phyloP scores from a whole-genome alignment of 1,140 invertebrate genomes.

The Euwallacea fornicatus region DNA sequence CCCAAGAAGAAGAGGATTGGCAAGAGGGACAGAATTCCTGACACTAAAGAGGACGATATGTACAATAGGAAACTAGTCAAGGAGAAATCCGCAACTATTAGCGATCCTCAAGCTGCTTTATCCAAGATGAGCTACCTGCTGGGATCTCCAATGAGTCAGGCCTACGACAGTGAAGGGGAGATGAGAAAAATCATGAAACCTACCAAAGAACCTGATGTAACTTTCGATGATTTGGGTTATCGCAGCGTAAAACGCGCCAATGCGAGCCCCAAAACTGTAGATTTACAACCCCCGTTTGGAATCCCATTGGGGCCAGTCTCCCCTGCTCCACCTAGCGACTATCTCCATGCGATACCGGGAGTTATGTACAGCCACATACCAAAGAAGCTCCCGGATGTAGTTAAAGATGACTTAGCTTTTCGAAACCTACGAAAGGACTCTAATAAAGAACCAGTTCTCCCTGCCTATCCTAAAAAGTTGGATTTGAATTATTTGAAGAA shows the following conservation, averaged over 20 bases:
- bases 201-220: slow-evolving; percentile 78
- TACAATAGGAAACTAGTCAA: slow-evolving; percentile 72
- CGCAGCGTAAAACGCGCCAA: slow-evolving; percentile 77
- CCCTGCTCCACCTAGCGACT: slow-evolving; percentile 75
- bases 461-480: slow-evolving; percentile 36
- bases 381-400: slow-evolving; percentile 74
- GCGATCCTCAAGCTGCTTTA: slow-evolving; percentile 60
- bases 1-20: slow-evolving; percentile 36
- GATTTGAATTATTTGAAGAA: slow-evolving; percentile 59
- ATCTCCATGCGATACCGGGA: slow-evolving; percentile 74
- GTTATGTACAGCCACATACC: slow-evolving; percentile 64
- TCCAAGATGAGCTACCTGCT: slow-evolving; percentile 72
- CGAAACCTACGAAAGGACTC: slow-evolving; percentile 79
- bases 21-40: slow-evolving; percentile 55
- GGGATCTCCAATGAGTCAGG: slow-evolving; percentile 64
- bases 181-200: slow-evolving; percentile 58
- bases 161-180: slow-evolving; percentile 48
- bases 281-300: slow-evolving; percentile 86
- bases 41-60: slow-evolving; percentile 77
- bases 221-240: slow-evolving; percentile 81
- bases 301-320: slow-evolving; percentile 82
- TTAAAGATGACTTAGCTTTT: slow-evolving; percentile 85
- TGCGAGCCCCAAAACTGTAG: slow-evolving; percentile 67
- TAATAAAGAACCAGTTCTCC: slow-evolving; percentile 55
- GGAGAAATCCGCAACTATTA: slow-evolving; percentile 57